Evolutionary conservation across 1,140 invertebrate species (phyloP), one percentile per base, ranked within the genome.

Genomic region (Tenebrio molitor): DNA sequence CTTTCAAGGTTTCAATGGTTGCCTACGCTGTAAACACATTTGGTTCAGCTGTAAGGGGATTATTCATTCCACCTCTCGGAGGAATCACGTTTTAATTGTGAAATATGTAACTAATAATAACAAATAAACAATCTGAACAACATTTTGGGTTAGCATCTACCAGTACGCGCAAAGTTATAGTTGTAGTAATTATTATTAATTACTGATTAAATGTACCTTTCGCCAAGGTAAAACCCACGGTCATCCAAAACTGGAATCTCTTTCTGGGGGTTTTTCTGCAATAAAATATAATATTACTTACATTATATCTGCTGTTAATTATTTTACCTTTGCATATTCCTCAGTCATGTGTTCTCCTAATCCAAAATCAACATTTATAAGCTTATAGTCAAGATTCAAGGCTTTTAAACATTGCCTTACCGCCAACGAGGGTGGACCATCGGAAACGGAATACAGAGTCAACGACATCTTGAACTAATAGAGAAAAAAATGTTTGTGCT

Each of bases 171-270:
- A 58, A 58, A 23, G 50, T 34, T n/a, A n/a, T 16, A 46, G 42
- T 15, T 53, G 46, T 8, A 53, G n/a, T n/a, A n/a, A n/a, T n/a
- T n/a, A n/a, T n/a, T n/a, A n/a, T 50, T 19, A 21, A 50, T 19
- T 50, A 21, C 8, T 39, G 4, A 12, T 3, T 5, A n/a, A 39
- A 66, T 23, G 74, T 83, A 88, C 87, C 87, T 93, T 83, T 93
- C 91, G 14, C 91, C 87, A 41, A 93, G 82, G 64, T 86, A 84
- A 75, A 93, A 90, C 14, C 91, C 91, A 76, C 90, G 85, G 74
- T 93, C 92, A 53, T 92, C 89, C 62, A 93, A 80, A 0, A 92
- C 89, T 0, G 92, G 92, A 74, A 93, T 91, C 84, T 93, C 91
- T 81, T 92, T 92, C 84, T 93, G 91, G 1, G 91, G 91, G 85